Evolutionary conservation across 2,113 vertebrate species (phyloP).

Genomic region (Gobiocypris rarus): DNA sequence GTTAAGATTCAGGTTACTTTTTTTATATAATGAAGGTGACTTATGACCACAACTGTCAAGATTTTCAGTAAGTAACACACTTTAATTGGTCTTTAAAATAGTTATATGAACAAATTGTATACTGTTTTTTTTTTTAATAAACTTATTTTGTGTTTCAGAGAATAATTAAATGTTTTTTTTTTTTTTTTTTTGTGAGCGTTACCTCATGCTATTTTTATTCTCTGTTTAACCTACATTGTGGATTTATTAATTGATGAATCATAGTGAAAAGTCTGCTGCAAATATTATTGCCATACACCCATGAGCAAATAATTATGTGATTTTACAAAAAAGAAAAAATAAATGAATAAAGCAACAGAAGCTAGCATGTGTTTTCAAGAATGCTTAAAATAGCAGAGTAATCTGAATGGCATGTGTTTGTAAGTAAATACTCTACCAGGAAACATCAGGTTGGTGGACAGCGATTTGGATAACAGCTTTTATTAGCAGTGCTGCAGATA

Average conservation of each 20-base stretch:
- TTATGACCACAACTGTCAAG: neutral
- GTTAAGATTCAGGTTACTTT: neutral
- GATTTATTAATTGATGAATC: neutral
- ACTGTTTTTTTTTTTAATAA: neutral
- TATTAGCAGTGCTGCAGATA: too few species aligned
- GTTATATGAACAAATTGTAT: neutral
- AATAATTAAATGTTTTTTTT: neutral
- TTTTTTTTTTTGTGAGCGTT: too few species aligned
- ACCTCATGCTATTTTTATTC: neutral
- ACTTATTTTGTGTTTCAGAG: neutral
- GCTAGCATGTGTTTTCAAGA: neutral
- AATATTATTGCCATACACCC: neutral
- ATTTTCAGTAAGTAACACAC: neutral
- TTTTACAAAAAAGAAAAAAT: neutral
- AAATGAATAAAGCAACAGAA: neutral
- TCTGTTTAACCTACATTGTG: neutral
- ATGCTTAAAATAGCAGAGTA: neutral
- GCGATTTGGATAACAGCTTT: too few species aligned
- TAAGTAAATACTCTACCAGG: too few species aligned
- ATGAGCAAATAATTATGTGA: slow-evolving; percentile 11
- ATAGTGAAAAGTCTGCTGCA: neutral
- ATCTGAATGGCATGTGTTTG: too few species aligned
- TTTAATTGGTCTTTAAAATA: neutral
- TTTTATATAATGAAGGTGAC: neutral
- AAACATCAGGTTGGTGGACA: too few species aligned